Evolutionary conservation across 2,797 vertebrate species (phyloP).

Genomic region (Anas acuta): DNA sequence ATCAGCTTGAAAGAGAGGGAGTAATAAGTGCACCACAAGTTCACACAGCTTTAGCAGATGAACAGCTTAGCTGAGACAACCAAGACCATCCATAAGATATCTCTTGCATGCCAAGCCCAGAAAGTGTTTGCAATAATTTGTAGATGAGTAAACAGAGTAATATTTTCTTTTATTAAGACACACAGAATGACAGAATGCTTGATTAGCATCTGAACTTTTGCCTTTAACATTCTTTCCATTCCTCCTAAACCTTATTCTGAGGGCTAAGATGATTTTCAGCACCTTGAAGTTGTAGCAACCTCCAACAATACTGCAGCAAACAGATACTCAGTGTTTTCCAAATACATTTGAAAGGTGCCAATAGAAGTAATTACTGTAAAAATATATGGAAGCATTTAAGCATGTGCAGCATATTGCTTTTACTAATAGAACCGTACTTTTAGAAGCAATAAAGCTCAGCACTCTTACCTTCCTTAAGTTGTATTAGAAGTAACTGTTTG

Average conservation of each 20-base stretch:
- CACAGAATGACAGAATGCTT: not conserved
- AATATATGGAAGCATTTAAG: not conserved
- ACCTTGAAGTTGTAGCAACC: not conserved
- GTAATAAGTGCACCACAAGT: not conserved
- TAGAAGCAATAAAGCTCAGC: conserved; percentile 13
- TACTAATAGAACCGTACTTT: not conserved
- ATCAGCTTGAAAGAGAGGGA: not conserved
- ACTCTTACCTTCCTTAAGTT: conserved; percentile 34
- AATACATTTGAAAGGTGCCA: not conserved
- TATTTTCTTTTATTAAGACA: not conserved
- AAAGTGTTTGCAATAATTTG: accelerated
- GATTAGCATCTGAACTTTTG: not conserved
- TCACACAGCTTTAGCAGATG: not conserved
- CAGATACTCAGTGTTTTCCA: not conserved
- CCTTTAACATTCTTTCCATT: not conserved
- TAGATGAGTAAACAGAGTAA: not conserved
- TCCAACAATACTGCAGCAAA: not conserved
- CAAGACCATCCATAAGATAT: not conserved
- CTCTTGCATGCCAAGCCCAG: not conserved
- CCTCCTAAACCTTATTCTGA: not conserved
- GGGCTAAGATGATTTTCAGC: not conserved
- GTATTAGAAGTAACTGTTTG: conserved; percentile 33
- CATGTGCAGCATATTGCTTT: not conserved
- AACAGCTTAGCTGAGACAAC: not conserved
- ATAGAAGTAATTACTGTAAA: not conserved